These are phyloP conservation scores for Perizoma flavofasciatum DNA, from an alignment of 2,888 invertebrate species.

Conservation along the genomic window DNA sequence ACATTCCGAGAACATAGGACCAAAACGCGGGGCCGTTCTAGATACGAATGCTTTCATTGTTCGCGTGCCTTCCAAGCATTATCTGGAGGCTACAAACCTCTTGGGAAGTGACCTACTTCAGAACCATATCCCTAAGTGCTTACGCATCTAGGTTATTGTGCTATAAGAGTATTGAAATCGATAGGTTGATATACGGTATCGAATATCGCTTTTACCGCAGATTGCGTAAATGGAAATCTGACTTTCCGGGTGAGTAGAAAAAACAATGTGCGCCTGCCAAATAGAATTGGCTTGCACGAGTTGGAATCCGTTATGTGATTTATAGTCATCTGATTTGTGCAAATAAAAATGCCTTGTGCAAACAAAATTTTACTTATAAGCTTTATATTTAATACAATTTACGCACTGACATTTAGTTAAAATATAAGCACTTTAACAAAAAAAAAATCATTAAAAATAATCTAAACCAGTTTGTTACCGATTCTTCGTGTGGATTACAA, in stretches of 20 bases:
- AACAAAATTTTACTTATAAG: neutral
- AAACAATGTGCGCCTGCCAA: conserved; percentile 53
- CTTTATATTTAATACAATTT: too few relatives aligned
- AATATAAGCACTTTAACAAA: too few relatives aligned
- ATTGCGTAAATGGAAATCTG: conserved; percentile 67
- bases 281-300: conserved; percentile 40
- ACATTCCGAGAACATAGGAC: conserved; percentile 42
- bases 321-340: conserved; percentile 18
- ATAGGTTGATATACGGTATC: conserved; percentile 58
- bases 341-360: conserved; percentile 14
- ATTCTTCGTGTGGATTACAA: too few relatives aligned
- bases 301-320: conserved; percentile 30
- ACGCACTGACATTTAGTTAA: too few relatives aligned
- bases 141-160: conserved; percentile 75
- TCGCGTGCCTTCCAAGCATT: conserved; percentile 69
- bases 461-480: too few relatives aligned
- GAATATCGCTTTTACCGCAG: conserved; percentile 64
- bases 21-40: conserved; percentile 44
- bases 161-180: conserved; percentile 61
- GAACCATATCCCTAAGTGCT: conserved; percentile 71
- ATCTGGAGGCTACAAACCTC: conserved; percentile 61
- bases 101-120: conserved; percentile 72
- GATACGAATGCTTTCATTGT: conserved; percentile 58
- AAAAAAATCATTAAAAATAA: too few relatives aligned
- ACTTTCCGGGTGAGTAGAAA: conserved; percentile 49